phyloP scores from a whole-genome alignment of 1,140 invertebrate genomes.

The Cydia splendana region DNA sequence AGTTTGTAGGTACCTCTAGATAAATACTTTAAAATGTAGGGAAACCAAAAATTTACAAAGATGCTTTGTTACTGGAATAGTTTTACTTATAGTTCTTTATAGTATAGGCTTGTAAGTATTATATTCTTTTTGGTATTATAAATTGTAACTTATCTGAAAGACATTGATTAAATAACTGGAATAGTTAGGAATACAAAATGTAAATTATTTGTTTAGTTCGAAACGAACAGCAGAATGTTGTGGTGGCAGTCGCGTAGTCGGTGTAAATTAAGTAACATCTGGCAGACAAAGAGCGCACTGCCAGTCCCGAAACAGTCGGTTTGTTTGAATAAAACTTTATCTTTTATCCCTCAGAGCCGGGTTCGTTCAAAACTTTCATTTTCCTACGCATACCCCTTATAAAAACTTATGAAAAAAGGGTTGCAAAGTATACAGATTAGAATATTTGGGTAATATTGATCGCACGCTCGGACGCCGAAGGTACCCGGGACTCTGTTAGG shows the following conservation, averaged over 20 bases:
- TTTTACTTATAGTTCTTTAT: no score
- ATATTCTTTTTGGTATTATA: no score
- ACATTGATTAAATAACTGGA: no score
- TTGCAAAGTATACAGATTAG: slow-evolving; percentile 25
- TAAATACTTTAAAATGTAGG: not conserved
- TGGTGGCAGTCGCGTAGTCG: slow-evolving; percentile 39
- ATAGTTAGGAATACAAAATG: not conserved
- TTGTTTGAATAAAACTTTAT: slow-evolving; percentile 47
- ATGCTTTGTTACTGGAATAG: not conserved
- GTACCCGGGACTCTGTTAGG: not conserved
- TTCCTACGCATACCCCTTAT: slow-evolving; percentile 33
- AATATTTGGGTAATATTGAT: slow-evolving; percentile 35
- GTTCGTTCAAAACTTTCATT: slow-evolving; percentile 33
- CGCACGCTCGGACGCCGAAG: slow-evolving; percentile 15
- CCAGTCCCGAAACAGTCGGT: slow-evolving; percentile 40
- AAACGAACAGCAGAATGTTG: slow-evolving; percentile 36
- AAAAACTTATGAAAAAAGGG: slow-evolving; percentile 35
- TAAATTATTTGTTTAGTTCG: slow-evolving; percentile 27
- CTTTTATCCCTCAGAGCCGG: slow-evolving; percentile 30
- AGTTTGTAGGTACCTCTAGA: no score
- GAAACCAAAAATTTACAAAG: not conserved
- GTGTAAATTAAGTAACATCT: slow-evolving; percentile 53
- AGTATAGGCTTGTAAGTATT: no score
- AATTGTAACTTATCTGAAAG: no score
- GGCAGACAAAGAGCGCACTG: slow-evolving; percentile 38